These are phyloP conservation scores for Drosophila antonietae DNA, from an alignment of 2,888 invertebrate genomes.

Conservation along the genomic window DNA sequence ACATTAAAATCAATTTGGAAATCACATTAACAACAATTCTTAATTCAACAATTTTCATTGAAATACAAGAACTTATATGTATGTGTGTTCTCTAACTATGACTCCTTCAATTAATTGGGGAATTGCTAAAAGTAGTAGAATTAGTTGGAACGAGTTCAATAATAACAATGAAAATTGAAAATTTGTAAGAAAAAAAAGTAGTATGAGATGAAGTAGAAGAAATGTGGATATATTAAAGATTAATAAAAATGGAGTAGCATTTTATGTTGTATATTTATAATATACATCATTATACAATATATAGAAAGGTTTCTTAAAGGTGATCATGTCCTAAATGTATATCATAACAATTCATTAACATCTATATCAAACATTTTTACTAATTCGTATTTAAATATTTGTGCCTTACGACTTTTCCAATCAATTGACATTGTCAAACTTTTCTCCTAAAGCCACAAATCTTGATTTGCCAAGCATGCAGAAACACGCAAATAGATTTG, in stretches of 20 bases:
- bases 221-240: too few relatives aligned
- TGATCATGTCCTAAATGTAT: neutral
- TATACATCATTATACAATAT: neutral
- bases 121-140: too few relatives aligned
- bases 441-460: conserved; percentile 49
- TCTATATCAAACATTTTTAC: neutral
- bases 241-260: too few relatives aligned
- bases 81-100: too few relatives aligned
- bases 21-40: neutral
- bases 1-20: neutral
- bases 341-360: neutral
- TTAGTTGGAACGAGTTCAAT: too few relatives aligned
- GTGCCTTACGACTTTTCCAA: conserved; percentile 39
- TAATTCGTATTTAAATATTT: conserved; percentile 1
- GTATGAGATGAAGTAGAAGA: too few relatives aligned
- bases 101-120: too few relatives aligned
- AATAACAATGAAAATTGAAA: too few relatives aligned
- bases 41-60: too few relatives aligned
- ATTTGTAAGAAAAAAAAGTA: too few relatives aligned
- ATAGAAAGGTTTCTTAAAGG: neutral
- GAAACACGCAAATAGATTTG: conserved; percentile 24
- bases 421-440: conserved; percentile 43
- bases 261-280: too few relatives aligned
- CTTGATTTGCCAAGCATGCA: conserved; percentile 44
- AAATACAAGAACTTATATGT: too few relatives aligned